Base-by-base conservation (phyloP, 2,797 vertebrate species). In the Centropyge bicolor region DNA sequence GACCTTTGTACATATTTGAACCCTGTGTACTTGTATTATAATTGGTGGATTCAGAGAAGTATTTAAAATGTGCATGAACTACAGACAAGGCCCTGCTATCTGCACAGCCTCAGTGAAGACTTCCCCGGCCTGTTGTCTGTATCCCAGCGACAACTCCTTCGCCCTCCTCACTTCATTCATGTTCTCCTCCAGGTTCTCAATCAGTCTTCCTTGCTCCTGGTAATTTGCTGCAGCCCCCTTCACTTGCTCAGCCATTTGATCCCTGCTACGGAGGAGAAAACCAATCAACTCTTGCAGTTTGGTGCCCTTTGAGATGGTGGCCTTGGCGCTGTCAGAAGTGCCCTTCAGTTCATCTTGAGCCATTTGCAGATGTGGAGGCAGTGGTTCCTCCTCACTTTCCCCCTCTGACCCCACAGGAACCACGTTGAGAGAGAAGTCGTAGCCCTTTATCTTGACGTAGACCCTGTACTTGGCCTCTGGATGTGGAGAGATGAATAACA, bases 401-500 rank as follows among this genome's bases (percentile, higher is more conserved):
- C 16, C 48, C 1, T 74, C 62, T 22, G 85, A 81, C 13, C 38
- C 61, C 52, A 92, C 62, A 27, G 90, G 88, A 72, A 82, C 81
- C 22, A 93, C 92, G 6, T 5, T 81, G 19, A 96, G 90, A 61
- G 74, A 88, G 82, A 96, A 95, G 75, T 95, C 92, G 43, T 95
- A 96, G 77, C 95, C 95, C 63, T 93, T 95, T 43, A 96, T 88
- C 74, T 89, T 90, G 5, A 96, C 67, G 38, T 69, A 82, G 72
- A 95, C 45, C 12, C 62, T 87, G 57, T 89, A 88, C 3, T 61
- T 78, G 49, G 76, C 82, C 84, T 72, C 93, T 95, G 78, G 8
- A 61, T 59, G 10, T 3, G 46, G 27, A 74, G 3, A 77, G 9
- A 69, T 13, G 6, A 17, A 71, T 11, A 54, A 41, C 10, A 12